A percentile compares a stretch with the other conserved stretches of the same genome.
Conservation (phyloP, 2,888 invertebrate genomes). For the Venustoraphidia nigricollis region DNA sequence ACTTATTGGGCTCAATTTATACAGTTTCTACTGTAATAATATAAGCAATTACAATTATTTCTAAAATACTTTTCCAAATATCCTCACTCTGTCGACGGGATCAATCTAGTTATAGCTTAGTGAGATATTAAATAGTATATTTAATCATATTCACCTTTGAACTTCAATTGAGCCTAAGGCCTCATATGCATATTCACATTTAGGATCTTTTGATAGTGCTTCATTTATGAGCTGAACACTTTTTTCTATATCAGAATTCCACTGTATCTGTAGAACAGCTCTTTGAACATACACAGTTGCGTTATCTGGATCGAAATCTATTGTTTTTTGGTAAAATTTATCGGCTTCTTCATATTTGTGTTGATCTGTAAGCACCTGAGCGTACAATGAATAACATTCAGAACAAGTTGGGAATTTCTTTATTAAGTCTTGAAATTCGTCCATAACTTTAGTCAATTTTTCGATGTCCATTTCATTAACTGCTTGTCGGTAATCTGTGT, state of each 20-base stretch:
- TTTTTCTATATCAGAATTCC: constrained; percentile 67
- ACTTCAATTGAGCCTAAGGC: constrained; percentile 90
- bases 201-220: constrained; percentile 76
- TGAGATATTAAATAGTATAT: too few species aligned
- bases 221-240: constrained; percentile 63
- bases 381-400: constrained; percentile 79
- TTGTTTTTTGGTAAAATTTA: constrained; percentile 61
- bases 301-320: constrained; percentile 69
- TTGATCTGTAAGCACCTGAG: constrained; percentile 78
- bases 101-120: too few species aligned
- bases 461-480: constrained; percentile 41
- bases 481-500: constrained; percentile 67
- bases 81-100: too few species aligned
- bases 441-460: constrained; percentile 46
- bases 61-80: too few species aligned
- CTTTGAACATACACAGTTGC: constrained; percentile 78
- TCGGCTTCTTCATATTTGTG: constrained; percentile 74
- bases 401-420: constrained; percentile 69
- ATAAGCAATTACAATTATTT: too few species aligned
- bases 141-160: constrained; percentile 46
- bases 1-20: too few species aligned
- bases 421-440: constrained; percentile 58
- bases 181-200: constrained; percentile 91
- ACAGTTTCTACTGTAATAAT: too few species aligned
- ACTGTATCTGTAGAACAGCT: constrained; percentile 69